phyloP scores from a whole-genome alignment of 2,797 vertebrate species.

The Chloroceryle amazona region DNA sequence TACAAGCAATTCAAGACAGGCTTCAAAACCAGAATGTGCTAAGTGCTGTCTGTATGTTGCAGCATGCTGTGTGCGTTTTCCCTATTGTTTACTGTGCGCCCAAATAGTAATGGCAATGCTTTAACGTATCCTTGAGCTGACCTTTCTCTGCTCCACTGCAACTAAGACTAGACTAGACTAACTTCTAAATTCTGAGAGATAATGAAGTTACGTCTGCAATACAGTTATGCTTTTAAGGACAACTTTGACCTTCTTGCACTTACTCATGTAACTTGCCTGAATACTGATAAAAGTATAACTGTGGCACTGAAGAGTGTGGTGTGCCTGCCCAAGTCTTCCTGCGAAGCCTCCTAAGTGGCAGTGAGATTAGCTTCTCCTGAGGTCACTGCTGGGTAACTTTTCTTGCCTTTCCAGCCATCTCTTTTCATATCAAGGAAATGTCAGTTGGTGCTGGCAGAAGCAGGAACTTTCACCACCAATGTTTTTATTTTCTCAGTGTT shows the following conservation, averaged over 20 bases:
- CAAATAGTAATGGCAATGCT: not conserved
- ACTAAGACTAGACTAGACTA: not conserved
- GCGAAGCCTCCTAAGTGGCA: not conserved
- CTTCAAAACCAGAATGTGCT: not conserved
- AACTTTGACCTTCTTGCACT: not conserved
- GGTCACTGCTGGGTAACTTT: accelerated
- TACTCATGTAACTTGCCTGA: not conserved
- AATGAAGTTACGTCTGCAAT: not conserved
- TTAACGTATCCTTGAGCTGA: accelerated
- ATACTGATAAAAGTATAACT: accelerated
- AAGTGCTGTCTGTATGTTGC: not conserved
- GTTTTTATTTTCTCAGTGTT: slow-evolving; percentile 9
- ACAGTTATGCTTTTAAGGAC: not conserved
- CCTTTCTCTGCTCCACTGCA: not conserved
- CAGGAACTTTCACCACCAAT: not conserved
- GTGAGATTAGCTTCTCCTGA: accelerated
- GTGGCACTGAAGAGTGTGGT: accelerated
- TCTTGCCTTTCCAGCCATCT: not conserved
- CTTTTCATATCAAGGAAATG: not conserved
- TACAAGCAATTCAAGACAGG: not conserved
- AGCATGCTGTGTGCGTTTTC: not conserved
- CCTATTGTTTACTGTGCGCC: not conserved
- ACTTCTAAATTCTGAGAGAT: not conserved
- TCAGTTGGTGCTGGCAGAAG: not conserved
- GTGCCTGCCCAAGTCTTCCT: not conserved